These are phyloP conservation scores for Plebejus argus DNA, from an alignment of 2,888 invertebrate genomes.

Conservation along the genomic window DNA sequence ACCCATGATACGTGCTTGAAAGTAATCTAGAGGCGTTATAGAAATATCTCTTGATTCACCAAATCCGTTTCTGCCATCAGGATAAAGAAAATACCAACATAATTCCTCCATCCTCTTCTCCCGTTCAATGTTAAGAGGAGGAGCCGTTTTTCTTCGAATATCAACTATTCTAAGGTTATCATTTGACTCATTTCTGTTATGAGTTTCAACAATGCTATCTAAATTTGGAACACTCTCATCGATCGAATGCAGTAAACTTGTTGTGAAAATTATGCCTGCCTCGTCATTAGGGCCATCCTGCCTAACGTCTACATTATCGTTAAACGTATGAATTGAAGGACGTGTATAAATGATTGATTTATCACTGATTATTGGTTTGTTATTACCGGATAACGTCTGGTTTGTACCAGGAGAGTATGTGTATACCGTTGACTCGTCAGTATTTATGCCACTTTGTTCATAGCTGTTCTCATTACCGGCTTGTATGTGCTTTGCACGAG, in stretches of 20 bases:
- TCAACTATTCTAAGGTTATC: not conserved
- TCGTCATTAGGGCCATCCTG: not conserved
- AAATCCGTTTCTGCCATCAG: conserved; percentile 31
- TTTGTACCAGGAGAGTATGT: not conserved
- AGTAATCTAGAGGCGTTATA: conserved; percentile 1
- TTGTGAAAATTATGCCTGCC: conserved; percentile 31
- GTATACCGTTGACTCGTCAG: not conserved
- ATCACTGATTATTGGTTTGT: not conserved
- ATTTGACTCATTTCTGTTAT: conserved; percentile 14
- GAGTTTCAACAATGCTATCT: conserved; percentile 1
- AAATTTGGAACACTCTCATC: conserved; percentile 37
- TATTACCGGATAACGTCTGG: not conserved
- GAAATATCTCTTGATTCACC: not conserved
- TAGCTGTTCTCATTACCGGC: too few relatives aligned
- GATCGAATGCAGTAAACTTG: conserved; percentile 32
- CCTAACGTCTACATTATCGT: not conserved
- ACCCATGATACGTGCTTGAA: conserved; percentile 7
- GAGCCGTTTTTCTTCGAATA: not conserved
- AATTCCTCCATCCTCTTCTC: not conserved
- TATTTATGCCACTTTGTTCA: too few relatives aligned
- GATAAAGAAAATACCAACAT: conserved; percentile 35
- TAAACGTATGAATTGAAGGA: not conserved
- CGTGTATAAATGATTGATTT: not conserved
- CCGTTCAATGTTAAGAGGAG: not conserved
- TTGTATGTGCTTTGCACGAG: too few relatives aligned